Evolutionary conservation across 2,113 vertebrate genomes (phyloP).

Genomic region (Illadopsis cleaveri): DNA sequence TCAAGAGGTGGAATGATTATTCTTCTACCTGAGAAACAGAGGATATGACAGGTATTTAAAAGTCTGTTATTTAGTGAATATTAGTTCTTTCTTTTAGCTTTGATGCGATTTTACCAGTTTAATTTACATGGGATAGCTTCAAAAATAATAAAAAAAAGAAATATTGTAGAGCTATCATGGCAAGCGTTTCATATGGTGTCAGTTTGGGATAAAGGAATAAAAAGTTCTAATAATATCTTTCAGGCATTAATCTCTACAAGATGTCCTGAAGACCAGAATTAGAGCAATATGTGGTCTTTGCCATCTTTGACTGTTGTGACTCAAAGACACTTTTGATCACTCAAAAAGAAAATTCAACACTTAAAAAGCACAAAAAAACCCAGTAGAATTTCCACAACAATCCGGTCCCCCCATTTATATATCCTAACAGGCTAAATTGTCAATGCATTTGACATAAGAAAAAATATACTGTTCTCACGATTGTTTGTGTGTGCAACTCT

Average conservation of each 20-base stretch:
- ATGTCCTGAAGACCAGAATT: conserved; percentile 49
- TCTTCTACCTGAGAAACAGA: not conserved
- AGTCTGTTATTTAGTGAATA: not conserved
- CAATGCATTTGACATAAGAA: not conserved
- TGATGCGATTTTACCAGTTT: not conserved
- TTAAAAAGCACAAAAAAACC: not conserved
- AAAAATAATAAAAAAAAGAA: not conserved
- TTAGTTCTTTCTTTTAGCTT: not conserved
- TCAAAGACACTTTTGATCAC: conserved; percentile 61
- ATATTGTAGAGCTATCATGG: not conserved
- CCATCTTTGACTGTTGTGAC: conserved; percentile 35
- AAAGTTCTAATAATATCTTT: conserved; percentile 61
- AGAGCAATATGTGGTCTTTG: conserved; percentile 55
- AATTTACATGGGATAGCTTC: conserved; percentile 2
- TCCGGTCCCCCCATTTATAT: not conserved
- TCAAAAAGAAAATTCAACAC: conserved; percentile 31
- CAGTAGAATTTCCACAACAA: conserved; percentile 52
- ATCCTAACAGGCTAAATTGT: conserved; percentile 27
- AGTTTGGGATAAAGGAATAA: conserved; percentile 39
- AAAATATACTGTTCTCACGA: conserved; percentile 24
- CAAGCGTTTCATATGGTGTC: conserved; percentile 38
- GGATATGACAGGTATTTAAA: not conserved
- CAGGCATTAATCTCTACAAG: conserved; percentile 58
- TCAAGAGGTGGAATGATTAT: not conserved
- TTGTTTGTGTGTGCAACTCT: conserved; percentile 19